These are phyloP conservation scores for Leptura quadrifasciata DNA, from an alignment of 2,888 invertebrate species.

Conservation along the genomic window DNA sequence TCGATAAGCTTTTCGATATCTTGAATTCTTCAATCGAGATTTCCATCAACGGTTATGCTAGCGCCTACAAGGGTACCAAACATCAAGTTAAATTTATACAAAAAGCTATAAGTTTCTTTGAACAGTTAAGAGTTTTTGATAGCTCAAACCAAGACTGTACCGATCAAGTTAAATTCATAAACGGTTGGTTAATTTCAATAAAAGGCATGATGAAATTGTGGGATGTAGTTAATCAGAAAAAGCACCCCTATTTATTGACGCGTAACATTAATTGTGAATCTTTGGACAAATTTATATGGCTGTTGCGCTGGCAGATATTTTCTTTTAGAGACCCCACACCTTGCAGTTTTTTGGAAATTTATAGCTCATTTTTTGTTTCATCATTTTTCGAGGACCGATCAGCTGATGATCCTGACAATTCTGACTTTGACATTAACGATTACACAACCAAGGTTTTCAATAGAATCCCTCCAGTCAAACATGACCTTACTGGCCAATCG, in stretches of 20 bases:
- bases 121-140: conserved; percentile 26
- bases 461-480: neutral
- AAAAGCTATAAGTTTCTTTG: conserved; percentile 18
- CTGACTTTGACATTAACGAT: neutral
- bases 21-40: conserved; percentile 33
- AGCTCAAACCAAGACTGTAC: conserved; percentile 31
- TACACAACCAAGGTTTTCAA: conserved; percentile 2
- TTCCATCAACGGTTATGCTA: conserved; percentile 21
- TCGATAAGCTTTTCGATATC: conserved; percentile 38
- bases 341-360: conserved; percentile 1
- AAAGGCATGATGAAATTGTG: conserved; percentile 41
- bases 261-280: conserved; percentile 31
- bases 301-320: neutral
- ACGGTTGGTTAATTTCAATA: conserved; percentile 40
- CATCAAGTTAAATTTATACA: conserved; percentile 22
- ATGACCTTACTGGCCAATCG: conserved; percentile 4
- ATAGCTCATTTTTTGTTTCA: neutral
- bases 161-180: conserved; percentile 37
- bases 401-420: neutral
- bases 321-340: conserved; percentile 11
- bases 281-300: conserved; percentile 35
- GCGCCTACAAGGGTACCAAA: conserved; percentile 40
- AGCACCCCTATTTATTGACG: conserved; percentile 26
- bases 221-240: conserved; percentile 32
- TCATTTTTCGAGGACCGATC: neutral